Evolutionary conservation across 2,797 vertebrate genomes (phyloP), one percentile per base, ranked within the genome.

Genomic region (Thripadectes ignobilis): DNA sequence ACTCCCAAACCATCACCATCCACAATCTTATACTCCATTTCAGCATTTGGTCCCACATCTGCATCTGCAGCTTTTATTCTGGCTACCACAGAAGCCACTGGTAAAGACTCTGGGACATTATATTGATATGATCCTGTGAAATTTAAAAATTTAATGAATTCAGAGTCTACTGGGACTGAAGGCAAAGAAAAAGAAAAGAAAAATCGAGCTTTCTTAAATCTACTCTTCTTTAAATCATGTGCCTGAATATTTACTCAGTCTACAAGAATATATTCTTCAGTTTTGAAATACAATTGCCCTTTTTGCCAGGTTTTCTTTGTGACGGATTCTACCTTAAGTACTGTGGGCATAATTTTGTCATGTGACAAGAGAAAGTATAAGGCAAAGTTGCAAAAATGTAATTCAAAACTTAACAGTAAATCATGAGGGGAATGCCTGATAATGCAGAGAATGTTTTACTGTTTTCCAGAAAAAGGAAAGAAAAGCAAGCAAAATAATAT

Each of bases 1-100:
- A 98, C 93, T 46, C 98, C 98, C 7, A 98, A 87, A 16, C 98
- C 98, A 41, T 99, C 99, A 32, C 99, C 98, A 78, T 99, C 99
- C 96, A 99, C 98, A 91, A 99, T 99, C 93, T 98, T 98, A 95
- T 99, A 99, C 92, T 99, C 99, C 99, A 99, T 99, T 97, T 99
- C 99, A 7, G 99, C 99, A 22, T 99, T 99, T 72, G 97, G 93
- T 80, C 99, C 99, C 36, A 99, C 98, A 80, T 99, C 99, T n/a
- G 98, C 98, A 74, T 99, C 99, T 0, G 96, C 98, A 11, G 99
- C 99, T 98, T 99, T 99, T 97, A 99, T 98, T 97, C 98, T 98
- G 88, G 99, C 99, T 86, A 99, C 99, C 71, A 99, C 98, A 12
- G 99, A 99, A 51, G 98, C 97, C 86, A 99, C 95, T 1, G 99